Conservation (phyloP, 2,888 invertebrate species). For the Caenorhabditis wallacei region DNA sequence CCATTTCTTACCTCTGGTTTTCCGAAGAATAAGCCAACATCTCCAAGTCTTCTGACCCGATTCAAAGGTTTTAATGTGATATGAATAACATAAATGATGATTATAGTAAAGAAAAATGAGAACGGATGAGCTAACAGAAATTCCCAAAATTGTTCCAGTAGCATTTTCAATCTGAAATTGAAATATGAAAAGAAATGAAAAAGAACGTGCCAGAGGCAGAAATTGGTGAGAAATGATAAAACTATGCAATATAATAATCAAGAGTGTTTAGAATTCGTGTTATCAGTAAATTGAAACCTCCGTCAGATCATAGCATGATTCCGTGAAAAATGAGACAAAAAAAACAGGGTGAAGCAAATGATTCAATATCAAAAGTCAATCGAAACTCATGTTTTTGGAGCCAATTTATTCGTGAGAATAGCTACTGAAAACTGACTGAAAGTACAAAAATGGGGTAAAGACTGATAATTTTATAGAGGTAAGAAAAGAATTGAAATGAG, state of each 20-base stretch:
- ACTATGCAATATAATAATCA: conserved; percentile 21
- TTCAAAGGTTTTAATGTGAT: conserved; percentile 67
- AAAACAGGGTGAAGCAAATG: background rate
- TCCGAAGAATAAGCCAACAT: conserved; percentile 71
- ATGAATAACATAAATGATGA: conserved; percentile 32
- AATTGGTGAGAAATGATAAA: background rate
- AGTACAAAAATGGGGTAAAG: too few species aligned
- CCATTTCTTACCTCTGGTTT: conserved; percentile 63
- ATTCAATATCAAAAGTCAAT: background rate
- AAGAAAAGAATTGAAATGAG: background rate
- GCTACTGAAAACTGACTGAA: too few species aligned
- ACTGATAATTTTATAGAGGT: background rate
- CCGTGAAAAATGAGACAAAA: background rate
- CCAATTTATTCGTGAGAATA: too few species aligned
- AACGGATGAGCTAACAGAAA: conserved; percentile 2
- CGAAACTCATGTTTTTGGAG: too few species aligned
- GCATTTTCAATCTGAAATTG: conserved; percentile 11
- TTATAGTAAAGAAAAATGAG: background rate
- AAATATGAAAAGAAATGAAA: background rate
- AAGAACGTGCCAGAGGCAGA: background rate
- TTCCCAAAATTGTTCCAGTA: conserved; percentile 35
- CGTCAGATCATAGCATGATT: conserved; percentile 25
- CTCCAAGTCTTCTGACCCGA: conserved; percentile 67
- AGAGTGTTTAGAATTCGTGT: conserved; percentile 2
- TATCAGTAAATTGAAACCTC: conserved; percentile 28